These are phyloP conservation scores for Tortricodes alternella DNA, from an alignment of 2,888 invertebrate genomes.

Conservation along the genomic window DNA sequence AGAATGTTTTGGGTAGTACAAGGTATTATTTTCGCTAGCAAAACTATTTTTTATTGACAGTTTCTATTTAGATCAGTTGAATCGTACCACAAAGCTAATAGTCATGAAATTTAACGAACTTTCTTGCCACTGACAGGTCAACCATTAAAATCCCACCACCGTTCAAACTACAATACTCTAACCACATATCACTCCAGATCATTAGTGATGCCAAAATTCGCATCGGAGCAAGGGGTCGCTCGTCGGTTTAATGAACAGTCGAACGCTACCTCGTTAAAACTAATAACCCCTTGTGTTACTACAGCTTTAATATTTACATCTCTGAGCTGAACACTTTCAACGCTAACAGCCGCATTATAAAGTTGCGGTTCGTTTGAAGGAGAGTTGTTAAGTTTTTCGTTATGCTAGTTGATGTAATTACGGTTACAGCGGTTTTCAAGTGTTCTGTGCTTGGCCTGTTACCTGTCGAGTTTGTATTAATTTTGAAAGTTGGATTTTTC, in stretches of 20 bases:
- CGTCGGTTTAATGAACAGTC: constrained; percentile 25
- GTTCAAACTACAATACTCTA: neutral
- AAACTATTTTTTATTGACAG: no score
- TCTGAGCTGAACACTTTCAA: neutral
- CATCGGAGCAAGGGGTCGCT: neutral
- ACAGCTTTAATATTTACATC: neutral
- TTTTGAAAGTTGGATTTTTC: neutral
- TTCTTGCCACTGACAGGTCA: neutral
- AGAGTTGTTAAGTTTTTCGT: neutral
- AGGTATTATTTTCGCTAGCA: no score
- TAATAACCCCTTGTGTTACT: no score
- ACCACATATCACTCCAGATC: constrained; percentile 17
- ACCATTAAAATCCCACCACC: neutral
- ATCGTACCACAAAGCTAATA: no score
- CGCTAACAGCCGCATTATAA: neutral
- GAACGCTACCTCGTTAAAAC: constrained; percentile 29
- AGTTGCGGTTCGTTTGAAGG: neutral
- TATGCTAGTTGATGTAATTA: neutral
- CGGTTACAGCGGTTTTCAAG: constrained; percentile 8
- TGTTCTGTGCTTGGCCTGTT: neutral
- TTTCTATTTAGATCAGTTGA: no score
- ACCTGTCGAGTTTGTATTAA: neutral
- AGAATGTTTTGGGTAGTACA: no score
- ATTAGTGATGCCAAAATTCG: constrained; percentile 5
- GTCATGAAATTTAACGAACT: no score